A percentile compares a stretch with the other conserved stretches of the same genome.
Evolutionary conservation across 2,113 vertebrate species (phyloP).

Genomic region (Brachypteracias leptosomus): DNA sequence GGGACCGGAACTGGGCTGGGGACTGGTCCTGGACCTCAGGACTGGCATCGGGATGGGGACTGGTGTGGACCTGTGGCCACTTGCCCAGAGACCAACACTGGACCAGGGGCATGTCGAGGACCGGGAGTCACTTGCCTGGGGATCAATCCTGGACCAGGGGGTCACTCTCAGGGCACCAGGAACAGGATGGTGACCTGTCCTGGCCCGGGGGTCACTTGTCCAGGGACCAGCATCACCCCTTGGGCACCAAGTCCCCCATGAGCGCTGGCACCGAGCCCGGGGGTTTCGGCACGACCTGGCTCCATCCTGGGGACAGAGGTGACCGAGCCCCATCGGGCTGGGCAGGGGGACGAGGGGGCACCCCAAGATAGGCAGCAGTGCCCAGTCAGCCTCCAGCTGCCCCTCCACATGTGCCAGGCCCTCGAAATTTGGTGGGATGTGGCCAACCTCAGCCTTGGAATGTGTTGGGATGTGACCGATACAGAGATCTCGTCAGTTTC

Average conservation of each 20-base stretch:
- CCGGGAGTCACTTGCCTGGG: background rate
- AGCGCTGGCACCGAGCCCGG: accelerated
- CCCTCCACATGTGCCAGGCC: accelerated
- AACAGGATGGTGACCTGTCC: too few species aligned
- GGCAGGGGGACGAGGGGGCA: accelerated
- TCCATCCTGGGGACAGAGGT: background rate
- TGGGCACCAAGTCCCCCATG: background rate
- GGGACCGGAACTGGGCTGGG: too few species aligned
- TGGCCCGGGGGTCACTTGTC: too few species aligned
- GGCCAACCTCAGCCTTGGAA: background rate
- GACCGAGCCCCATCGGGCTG: too few species aligned
- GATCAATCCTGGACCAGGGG: background rate
- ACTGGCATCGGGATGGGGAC: too few species aligned
- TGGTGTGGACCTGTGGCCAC: too few species aligned
- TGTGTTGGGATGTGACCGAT: background rate
- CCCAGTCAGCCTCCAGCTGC: accelerated
- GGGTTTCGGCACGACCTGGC: accelerated
- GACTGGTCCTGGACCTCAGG: background rate
- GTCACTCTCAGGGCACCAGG: background rate
- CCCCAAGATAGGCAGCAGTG: accelerated
- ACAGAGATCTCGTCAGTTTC: accelerated
- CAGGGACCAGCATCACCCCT: accelerated
- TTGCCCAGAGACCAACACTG: background rate
- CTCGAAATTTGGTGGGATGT: background rate
- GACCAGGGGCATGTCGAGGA: too few species aligned